Percentiles rank a stretch among this genome's conserved stretches.
Evolutionary conservation across 2,888 invertebrate species (phyloP).

Genomic region (Morpho helenor): DNA sequence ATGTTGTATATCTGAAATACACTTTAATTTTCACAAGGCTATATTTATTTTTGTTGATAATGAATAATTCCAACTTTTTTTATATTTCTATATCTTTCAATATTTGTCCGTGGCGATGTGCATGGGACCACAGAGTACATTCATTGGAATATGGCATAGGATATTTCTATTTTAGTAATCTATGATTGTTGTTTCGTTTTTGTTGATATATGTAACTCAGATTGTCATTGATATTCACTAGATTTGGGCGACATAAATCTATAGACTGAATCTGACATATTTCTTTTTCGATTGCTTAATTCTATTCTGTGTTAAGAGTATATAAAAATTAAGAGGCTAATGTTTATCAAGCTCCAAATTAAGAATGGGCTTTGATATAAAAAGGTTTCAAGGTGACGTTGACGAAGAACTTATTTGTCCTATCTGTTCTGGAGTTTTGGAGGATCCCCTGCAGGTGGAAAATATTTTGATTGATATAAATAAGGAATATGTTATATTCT

Average conservation of each 20-base stretch:
- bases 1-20: too few species aligned
- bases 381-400: conserved; percentile 96
- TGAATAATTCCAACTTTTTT: too few species aligned
- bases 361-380: conserved; percentile 95
- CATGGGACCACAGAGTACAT: too few species aligned
- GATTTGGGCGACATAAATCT: conserved; percentile 34
- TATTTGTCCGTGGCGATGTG: conserved; percentile 1
- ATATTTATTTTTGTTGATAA: too few species aligned
- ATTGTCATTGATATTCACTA: conserved; percentile 35
- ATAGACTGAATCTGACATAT: conserved; percentile 18
- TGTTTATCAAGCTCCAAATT: conserved; percentile 29
- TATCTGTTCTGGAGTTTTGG: conserved; percentile 96
- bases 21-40: too few species aligned
- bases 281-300: conserved; percentile 3
- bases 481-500: background rate
- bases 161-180: background rate
- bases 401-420: conserved; percentile 98
- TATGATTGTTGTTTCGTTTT: conserved; percentile 22
- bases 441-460: conserved; percentile 94
- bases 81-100: too few species aligned
- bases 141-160: background rate
- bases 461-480: conserved; percentile 24
- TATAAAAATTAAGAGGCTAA: conserved; percentile 15
- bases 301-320: conserved; percentile 7
- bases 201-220: conserved; percentile 21